A percentile compares a stretch with the other conserved stretches of the same genome.
These are phyloP conservation scores for Heliopora coerulea DNA, from an alignment of 92 coral and sea anemone species.

Conservation along the genomic window DNA sequence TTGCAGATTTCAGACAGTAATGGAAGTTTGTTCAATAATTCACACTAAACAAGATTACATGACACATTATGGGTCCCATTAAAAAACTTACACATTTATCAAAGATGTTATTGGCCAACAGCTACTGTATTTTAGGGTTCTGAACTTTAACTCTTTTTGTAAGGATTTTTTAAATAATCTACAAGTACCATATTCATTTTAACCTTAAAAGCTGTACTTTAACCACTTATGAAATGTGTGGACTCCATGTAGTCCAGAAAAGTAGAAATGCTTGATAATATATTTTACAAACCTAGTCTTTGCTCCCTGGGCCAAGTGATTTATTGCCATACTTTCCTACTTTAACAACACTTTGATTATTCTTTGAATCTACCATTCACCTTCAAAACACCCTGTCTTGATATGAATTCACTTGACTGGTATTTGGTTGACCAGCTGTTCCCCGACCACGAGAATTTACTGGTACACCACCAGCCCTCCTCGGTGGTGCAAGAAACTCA, in stretches of 20 bases:
- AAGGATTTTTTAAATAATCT: neutral
- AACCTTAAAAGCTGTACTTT: no score
- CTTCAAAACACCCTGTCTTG: slow-evolving; percentile 31
- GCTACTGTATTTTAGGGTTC: neutral
- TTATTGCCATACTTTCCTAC: neutral
- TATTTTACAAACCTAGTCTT: neutral
- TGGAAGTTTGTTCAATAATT: no score
- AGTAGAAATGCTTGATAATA: neutral
- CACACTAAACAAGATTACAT: no score
- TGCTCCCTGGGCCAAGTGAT: no score
- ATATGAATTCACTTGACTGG: slow-evolving; percentile 28
- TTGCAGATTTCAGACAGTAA: no score
- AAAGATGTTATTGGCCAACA: neutral
- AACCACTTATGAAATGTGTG: neutral
- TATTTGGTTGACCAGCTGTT: neutral
- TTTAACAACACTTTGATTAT: neutral
- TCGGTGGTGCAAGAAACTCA: slow-evolving; percentile 96
- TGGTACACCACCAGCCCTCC: slow-evolving; percentile 59
- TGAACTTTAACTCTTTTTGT: neutral
- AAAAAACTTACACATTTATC: neutral
- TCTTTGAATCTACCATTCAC: neutral
- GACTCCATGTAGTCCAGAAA: neutral
- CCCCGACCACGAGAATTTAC: slow-evolving; percentile 3
- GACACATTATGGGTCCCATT: neutral
- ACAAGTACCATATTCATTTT: no score